Percentiles rank a stretch among this genome's conserved stretches.
These are phyloP conservation scores for Hybognathus amarus DNA, from an alignment of 2,797 vertebrate species.

Conservation along the genomic window DNA sequence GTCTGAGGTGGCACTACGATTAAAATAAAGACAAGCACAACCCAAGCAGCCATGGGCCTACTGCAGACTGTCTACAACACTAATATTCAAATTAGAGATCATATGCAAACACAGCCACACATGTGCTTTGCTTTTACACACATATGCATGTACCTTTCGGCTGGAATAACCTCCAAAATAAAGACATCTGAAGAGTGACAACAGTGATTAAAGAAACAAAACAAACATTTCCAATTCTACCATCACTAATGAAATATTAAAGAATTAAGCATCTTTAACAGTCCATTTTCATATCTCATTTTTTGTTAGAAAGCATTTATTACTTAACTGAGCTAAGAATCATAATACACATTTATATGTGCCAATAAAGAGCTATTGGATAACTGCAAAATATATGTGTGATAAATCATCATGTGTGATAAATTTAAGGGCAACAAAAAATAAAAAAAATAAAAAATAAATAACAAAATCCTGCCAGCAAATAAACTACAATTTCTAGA, in stretches of 20 bases:
- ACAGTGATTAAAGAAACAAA: constrained; percentile 1
- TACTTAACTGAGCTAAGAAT: neutral
- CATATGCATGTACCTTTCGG: constrained; percentile 49
- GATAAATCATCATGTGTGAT: neutral
- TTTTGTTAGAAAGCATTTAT: neutral
- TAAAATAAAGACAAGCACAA: constrained; percentile 1
- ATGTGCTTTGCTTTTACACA: constrained; percentile 21
- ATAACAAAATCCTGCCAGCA: neutral
- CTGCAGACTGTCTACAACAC: neutral
- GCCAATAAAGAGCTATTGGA: neutral
- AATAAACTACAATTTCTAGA: neutral
- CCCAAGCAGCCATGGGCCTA: neutral
- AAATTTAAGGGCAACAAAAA: neutral
- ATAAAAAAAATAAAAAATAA: neutral
- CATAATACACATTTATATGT: neutral
- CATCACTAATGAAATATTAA: neutral
- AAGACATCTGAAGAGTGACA: constrained; percentile 47
- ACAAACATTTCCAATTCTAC: neutral
- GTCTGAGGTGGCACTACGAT: neutral
- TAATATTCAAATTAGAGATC: neutral
- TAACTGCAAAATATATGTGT: neutral
- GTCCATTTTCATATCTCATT: neutral
- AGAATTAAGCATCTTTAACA: neutral
- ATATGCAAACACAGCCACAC: constrained; percentile 17
- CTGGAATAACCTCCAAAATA: constrained; percentile 34